Evolutionary conservation across 2,113 vertebrate genomes (phyloP).

Genomic region (Meleagris gallopavo): DNA sequence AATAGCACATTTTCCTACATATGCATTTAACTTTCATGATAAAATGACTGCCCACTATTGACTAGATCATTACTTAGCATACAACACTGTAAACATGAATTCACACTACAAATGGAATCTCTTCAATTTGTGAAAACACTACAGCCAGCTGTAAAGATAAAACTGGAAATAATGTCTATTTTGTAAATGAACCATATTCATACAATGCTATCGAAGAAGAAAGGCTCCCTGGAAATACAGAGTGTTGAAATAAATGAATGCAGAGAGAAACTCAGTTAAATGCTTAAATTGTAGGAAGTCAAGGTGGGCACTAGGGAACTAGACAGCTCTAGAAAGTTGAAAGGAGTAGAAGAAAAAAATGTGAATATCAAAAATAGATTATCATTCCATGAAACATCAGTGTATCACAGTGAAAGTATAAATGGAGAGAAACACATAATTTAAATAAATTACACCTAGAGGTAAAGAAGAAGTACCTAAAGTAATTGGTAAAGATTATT

Average conservation of each 20-base stretch:
- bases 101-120: background rate
- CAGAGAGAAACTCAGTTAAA: background rate
- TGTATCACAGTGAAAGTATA: background rate
- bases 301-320: background rate
- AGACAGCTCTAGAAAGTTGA: background rate
- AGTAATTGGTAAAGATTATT: slow-evolving; percentile 40
- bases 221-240: background rate
- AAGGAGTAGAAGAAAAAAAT: background rate
- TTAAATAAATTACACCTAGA: background rate
- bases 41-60: background rate
- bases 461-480: background rate
- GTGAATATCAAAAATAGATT: background rate
- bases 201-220: background rate
- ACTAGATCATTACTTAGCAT: background rate
- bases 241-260: background rate
- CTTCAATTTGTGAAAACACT: background rate
- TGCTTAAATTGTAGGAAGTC: background rate
- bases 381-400: background rate
- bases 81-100: background rate
- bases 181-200: background rate
- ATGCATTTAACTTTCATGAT: background rate
- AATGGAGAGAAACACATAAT: background rate
- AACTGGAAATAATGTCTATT: background rate
- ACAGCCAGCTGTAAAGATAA: background rate
- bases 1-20: background rate